A percentile compares a stretch with the other conserved stretches of the same genome.
phyloP scores from a whole-genome alignment of 2,113 vertebrate species.

The Ibidorhyncha struthersii region DNA sequence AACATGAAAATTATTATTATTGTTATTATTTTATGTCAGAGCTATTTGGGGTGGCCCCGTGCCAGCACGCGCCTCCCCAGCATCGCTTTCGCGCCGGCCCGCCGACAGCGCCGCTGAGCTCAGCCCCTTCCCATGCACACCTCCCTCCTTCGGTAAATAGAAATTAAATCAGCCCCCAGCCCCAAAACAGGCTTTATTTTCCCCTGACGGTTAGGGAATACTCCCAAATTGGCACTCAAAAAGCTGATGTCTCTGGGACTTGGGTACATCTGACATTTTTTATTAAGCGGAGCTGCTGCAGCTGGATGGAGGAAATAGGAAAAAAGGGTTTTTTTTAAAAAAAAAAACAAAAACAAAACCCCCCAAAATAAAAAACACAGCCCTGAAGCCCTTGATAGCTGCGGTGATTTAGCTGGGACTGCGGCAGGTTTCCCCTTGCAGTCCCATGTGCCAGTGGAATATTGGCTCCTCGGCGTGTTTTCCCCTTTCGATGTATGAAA shows the following conservation, averaged over 20 bases:
- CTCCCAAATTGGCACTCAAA: background rate
- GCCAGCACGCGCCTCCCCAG: background rate
- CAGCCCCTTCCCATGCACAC: background rate
- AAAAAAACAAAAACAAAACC: too few species aligned
- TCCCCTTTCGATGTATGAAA: background rate
- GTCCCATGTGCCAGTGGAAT: background rate
- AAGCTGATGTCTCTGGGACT: background rate
- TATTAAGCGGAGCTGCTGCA: background rate
- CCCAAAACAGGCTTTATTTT: background rate
- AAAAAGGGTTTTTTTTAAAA: background rate
- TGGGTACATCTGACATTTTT: too few species aligned
- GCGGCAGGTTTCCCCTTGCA: background rate
- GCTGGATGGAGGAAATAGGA: background rate
- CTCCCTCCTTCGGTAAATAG: background rate
- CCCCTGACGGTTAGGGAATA: background rate
- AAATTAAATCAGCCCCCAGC: background rate
- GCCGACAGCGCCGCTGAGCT: background rate
- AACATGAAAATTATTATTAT: constrained; percentile 32
- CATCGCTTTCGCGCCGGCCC: rapidly evolving
- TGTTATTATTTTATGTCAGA: background rate
- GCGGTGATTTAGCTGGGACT: background rate
- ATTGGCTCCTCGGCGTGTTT: constrained; percentile 18
- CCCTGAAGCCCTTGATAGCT: background rate
- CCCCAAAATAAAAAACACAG: background rate
- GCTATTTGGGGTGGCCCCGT: rapidly evolving